phyloP scores from a whole-genome alignment of 2,113 vertebrate genomes.

The Dipodomys stephensi region DNA sequence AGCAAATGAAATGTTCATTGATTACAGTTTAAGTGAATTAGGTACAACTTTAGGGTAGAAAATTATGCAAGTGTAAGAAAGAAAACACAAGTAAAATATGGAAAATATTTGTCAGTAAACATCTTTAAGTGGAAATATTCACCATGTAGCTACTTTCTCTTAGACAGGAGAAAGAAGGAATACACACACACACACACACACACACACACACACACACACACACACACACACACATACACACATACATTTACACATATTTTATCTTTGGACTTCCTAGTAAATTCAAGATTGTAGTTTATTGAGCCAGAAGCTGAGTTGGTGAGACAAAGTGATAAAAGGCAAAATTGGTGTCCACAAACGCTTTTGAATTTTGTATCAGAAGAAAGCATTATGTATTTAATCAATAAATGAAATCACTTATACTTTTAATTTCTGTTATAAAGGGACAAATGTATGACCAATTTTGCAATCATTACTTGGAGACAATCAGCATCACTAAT shows the following conservation, averaged over 20 bases:
- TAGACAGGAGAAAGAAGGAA: not conserved
- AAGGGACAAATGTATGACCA: not conserved
- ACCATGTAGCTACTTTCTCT: not conserved
- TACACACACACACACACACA: not conserved
- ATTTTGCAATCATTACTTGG: slow-evolving; percentile 31
- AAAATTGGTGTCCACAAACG: not conserved
- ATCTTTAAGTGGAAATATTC: not conserved
- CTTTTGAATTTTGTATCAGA: not conserved
- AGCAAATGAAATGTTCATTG: not conserved
- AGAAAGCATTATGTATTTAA: not conserved
- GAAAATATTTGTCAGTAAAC: not conserved
- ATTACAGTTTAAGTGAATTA: slow-evolving; percentile 20
- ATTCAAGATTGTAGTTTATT: too few relatives aligned
- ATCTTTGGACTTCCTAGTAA: too few relatives aligned
- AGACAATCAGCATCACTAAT: not conserved
- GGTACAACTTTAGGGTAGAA: not conserved
- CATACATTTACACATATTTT: not conserved
- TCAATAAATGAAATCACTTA: not conserved
- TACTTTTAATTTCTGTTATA: not conserved
- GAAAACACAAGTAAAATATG: not conserved
- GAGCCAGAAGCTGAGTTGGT: not conserved
- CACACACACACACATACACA: not conserved
- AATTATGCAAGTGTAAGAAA: too few relatives aligned
- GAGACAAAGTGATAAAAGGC: not conserved
- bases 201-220: not conserved